These are phyloP conservation scores for Acrocephalus scirpaceus DNA, from an alignment of 2,797 vertebrate genomes.

Conservation along the genomic window DNA sequence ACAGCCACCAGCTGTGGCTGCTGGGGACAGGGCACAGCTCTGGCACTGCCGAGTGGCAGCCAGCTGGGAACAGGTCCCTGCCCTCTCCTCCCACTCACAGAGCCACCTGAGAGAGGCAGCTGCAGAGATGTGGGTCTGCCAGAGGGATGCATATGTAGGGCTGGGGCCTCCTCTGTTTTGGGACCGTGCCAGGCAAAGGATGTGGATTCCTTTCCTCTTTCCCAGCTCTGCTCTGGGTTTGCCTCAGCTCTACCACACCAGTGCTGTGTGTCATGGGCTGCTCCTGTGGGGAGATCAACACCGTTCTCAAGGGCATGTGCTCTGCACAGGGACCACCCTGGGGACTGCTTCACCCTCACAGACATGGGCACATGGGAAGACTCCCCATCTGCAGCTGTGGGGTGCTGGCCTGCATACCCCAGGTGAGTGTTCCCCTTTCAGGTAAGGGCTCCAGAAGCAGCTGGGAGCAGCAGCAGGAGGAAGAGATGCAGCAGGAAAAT, in stretches of 20 bases:
- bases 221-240: neutral
- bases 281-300: neutral
- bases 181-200: neutral
- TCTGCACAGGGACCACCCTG: rapidly evolving
- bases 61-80: rapidly evolving
- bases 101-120: rapidly evolving
- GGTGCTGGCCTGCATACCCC: neutral
- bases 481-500: rapidly evolving
- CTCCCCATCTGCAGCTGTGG: no score
- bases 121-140: rapidly evolving
- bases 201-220: rapidly evolving
- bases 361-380: neutral
- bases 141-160: rapidly evolving
- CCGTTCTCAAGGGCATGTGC: neutral
- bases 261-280: rapidly evolving
- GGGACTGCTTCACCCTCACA: neutral
- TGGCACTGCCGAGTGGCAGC: rapidly evolving
- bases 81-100: rapidly evolving
- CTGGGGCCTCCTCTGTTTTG: rapidly evolving
- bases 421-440: neutral
- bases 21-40: neutral
- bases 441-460: neutral
- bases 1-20: rapidly evolving
- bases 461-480: neutral
- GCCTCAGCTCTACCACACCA: neutral